Evolutionary conservation across 37 sponge, comb jelly and placozoan genomes (phyloP).

Genomic region (Amphimedon queenslandica): DNA sequence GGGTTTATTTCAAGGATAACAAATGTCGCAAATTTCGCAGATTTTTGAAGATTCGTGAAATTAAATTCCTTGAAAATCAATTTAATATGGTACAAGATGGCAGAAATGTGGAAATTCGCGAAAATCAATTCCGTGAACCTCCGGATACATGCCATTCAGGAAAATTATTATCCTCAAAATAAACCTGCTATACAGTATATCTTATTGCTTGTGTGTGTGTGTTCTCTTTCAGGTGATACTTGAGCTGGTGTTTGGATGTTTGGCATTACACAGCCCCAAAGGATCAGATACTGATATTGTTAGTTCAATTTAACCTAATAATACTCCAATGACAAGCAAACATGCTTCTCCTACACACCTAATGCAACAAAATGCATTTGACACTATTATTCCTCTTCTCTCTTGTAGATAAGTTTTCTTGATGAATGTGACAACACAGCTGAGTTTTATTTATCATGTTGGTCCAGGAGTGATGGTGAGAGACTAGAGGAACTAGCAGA

Average conservation of each 20-base stretch:
- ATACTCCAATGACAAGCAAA: no score
- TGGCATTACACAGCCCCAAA: neutral
- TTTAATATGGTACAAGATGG: no score
- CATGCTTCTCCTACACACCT: no score
- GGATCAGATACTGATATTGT: conserved; percentile 37
- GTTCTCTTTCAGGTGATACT: conserved; percentile 43
- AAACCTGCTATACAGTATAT: no score
- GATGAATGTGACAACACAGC: conserved; percentile 27
- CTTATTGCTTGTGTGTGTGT: no score
- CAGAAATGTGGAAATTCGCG: no score
- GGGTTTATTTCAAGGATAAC: no score
- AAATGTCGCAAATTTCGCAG: no score
- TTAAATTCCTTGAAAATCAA: no score
- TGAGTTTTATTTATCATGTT: conserved; percentile 16
- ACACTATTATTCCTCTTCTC: neutral
- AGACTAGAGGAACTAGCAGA: conserved; percentile 33
- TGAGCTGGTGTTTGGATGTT: conserved; percentile 35
- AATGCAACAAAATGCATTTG: neutral
- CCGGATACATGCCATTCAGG: no score
- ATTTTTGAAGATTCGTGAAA: no score
- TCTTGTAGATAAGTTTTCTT: conserved; percentile 20
- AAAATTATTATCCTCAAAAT: neutral
- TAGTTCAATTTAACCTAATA: neutral
- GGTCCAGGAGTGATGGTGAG: conserved; percentile 30
- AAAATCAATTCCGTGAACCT: no score